Base-by-base conservation (phyloP, 2,797 vertebrate genomes). In the Syngnathus acus region DNA sequence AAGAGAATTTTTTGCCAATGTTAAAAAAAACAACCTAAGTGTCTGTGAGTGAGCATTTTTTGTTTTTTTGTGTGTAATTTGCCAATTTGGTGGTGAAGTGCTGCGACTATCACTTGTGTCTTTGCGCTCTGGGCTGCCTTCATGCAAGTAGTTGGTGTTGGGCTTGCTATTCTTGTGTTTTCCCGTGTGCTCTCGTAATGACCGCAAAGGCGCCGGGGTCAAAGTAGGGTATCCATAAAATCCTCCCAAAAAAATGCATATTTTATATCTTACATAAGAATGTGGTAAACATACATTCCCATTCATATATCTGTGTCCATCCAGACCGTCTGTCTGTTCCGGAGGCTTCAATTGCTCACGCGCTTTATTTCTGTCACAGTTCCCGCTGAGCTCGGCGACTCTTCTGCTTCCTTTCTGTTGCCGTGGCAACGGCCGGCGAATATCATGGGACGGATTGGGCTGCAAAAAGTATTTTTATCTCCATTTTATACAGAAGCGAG, bases 371-470 rank as follows among this genome's bases (percentile, higher is more conserved):
- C 85, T 76, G 72, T 23, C 37, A 78, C 64, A 81, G 77, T 84
- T 83, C 47, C 65, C 23, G 51, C 65, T 45, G 40, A 57, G n/a
- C 39, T 43, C 39, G 9, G 39, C 21, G 11, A 55, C 64, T 57
- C 57, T 57, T 65, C 53, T 40, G 26, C 53, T 65, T 65, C 65
- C 53, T 57, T 87, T 66, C 72, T 80, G 79, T 78, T 51, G 73
- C 88, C 79, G 80, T 80, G 79, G 85, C 63, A 74, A 88, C 83
- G 80, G 79, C 85, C 53, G 0, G 53, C 4, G 16, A 32, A 23
- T 65, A 65, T 65, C 51, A 14, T 54, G 53, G 43, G 53, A 42
- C 42, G 53, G 53, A 55, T 65, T 54, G 50, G 50, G 64, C 50
- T 14, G 17, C 40, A 13, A 65, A 57, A 65, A 51, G 4, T 38